Evolutionary conservation across 2,113 vertebrate species (phyloP), one percentile per base, ranked within the genome.

Genomic region (Clarias gariepinus): DNA sequence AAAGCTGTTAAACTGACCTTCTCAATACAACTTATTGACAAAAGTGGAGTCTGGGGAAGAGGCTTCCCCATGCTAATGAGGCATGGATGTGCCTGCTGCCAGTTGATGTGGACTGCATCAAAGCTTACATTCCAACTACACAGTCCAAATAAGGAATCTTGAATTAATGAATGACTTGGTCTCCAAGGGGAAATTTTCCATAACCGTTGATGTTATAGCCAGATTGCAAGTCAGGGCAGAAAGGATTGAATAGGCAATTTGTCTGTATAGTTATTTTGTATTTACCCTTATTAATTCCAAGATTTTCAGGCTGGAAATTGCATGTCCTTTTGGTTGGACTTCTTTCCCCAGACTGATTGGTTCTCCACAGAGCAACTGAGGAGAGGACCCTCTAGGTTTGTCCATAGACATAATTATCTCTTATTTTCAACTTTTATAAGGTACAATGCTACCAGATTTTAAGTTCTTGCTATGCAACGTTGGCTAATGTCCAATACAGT

Each of bases 101-200:
- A 92, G 83, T 90, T 87, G 90, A 87, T 91, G 89, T 79, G 86
- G 87, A 92, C 92, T 92, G 92, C 90, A 94, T 94, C 93, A 94
- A 95, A 94, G 93, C 91, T 92, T 92, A 93, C 92, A 94, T 94
- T 36, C 33, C 33, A 36, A 36, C 33, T 36, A 36, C 33, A 36
- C 92, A 93, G 92, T 93, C 94, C 93, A 94, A 94, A 95, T 93
- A 95, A 95, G 93, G 91, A 36, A 92, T 94, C 93, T 94, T 93
- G 94, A 94, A 95, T 95, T 92, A 95, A 95, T 95, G 93, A 94
- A 94, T 94, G 91, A 91, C 91, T 95, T 88, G 86, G 91, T 95
- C 94, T 93, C 93, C 86, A 83, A 93, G 93, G 94, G 91, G 89
- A 94, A 92, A 95, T 96, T 95, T 95, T 91, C 91, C 88, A 93